Evolutionary conservation across 2,888 invertebrate genomes (phyloP), one percentile per base, ranked within the genome.

Genomic region (Sarcophaga carnaria): DNA sequence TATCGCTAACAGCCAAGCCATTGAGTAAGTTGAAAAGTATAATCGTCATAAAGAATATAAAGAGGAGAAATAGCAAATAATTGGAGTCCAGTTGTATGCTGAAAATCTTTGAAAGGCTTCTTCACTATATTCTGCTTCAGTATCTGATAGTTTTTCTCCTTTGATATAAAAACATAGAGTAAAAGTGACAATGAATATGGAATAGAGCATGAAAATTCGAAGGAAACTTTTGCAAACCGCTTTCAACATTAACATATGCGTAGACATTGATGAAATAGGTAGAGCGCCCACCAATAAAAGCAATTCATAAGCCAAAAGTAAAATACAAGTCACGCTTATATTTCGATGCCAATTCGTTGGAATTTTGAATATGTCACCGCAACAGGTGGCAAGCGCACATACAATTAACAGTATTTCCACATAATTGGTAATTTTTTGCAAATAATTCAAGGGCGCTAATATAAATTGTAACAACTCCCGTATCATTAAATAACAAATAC

Each of bases 1-100:
- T 97, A 90, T 97, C 97, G 90, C 96, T 97, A 0, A 97, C 97
- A 1, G 97, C 97, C 89, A 97, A 94, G 91, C 97, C 97, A 91
- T 97, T 97, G 3, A 97, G 94, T 45, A 97, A 93, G 93, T 97
- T 97, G 90, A 97, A 96, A 72, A 97, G 92, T 60, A 97, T 97
- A 62, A 97, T 97, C 0, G 97, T 96, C 88, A 97, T 96, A 92
- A 97, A 95, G 91, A 97, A 96, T 4, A 97, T 96, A 90, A 97
- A 97, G 1, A 97, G 94, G 25, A 97, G 94, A 91, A 97, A 97
- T 79, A 97, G 95, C 3, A 96, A 10, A 37, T 37, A 95, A 11
- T 95, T 92, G 12, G 96, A 96, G 69, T 95, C 94, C 90, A 97
- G 97, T 71, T 96, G 95, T 63, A 97, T 96, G 11, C 95, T 95